Evolutionary conservation across 2,113 vertebrate species (phyloP).

Genomic region (Pan paniscus): DNA sequence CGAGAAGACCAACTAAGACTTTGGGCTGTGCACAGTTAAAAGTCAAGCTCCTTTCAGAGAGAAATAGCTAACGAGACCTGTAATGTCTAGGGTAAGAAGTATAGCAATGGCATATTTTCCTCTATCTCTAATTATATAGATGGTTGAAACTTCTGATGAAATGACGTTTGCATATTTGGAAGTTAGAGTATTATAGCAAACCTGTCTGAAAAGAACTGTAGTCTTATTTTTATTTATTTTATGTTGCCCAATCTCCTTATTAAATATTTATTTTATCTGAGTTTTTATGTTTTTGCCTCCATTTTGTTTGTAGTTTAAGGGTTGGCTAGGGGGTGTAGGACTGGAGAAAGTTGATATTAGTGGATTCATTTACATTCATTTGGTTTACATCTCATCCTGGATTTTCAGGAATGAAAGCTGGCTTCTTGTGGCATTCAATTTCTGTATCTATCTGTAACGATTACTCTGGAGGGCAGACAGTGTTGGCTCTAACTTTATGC

Average conservation of each 20-base stretch:
- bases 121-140: not conserved
- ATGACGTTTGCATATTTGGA: not conserved
- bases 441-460: not conserved
- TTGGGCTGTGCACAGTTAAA: not conserved
- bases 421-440: not conserved
- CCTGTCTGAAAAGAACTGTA: not conserved
- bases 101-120: not conserved
- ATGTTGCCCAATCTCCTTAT: not conserved
- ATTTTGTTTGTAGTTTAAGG: not conserved
- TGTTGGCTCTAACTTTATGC: not conserved
- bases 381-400: not conserved
- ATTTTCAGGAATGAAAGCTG: not conserved
- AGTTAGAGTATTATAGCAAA: not conserved
- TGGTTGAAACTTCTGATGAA: not conserved
- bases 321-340: not conserved
- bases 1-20: not conserved
- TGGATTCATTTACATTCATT: not conserved
- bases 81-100: not conserved
- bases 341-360: not conserved
- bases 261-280: constrained; percentile 22
- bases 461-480: not conserved
- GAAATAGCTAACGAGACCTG: constrained; percentile 3
- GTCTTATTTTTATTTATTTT: not conserved
- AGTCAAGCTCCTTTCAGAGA: not conserved
- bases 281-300: not conserved